Evolutionary conservation across 2,797 vertebrate species (phyloP), one percentile per base, ranked within the genome.

Genomic region (Triplophysa yarkandensis): DNA sequence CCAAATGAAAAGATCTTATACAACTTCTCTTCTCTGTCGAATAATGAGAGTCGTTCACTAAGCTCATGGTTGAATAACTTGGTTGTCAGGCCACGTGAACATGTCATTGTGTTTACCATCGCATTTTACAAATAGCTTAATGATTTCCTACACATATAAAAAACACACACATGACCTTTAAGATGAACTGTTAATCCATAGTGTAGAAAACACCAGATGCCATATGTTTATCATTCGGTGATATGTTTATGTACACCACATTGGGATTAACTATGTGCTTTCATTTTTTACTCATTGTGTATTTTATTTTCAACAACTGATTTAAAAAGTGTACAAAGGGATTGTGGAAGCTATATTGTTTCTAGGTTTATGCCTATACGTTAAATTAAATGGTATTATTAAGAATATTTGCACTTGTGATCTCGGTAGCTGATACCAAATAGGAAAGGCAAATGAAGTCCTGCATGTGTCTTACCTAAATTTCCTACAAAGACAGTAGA

Each of bases 221-320:
- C 4, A 2, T 36, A 43, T 30, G 7, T 44, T 69, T 30, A 7
- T 44, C 25, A 57, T 17, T 23, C 50, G 43, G 14, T 52, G 44
- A 63, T 9, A 28, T 48, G 41, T 36, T 36, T 36, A 71, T 48
- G 9, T 71, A n/a, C 3, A 46, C 28, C 3, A 4, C 6, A n/a
- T 25, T 25, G 68, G 32, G 54, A 48, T 71, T 48, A 48, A 44
- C 41, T 34, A 5, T 46, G 25, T 23, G 28, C 25, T 61, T 70
- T 7, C 58, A 70, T 39, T 70, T 6, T 14, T 9, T 23, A 6
- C 14, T 27, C 7, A 16, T 17, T 4, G 2, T 58, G 54, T 32
- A n/a, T n/a, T n/a, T n/a, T n/a, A n/a, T n/a, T n/a, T n/a, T n/a
- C n/a, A n/a, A n/a, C n/a, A n/a, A n/a, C n/a, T n/a, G n/a, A n/a